Percentiles rank a stretch among this genome's conserved stretches.
Conservation (phyloP, 2,113 vertebrate species). For the Stegastes partitus region DNA sequence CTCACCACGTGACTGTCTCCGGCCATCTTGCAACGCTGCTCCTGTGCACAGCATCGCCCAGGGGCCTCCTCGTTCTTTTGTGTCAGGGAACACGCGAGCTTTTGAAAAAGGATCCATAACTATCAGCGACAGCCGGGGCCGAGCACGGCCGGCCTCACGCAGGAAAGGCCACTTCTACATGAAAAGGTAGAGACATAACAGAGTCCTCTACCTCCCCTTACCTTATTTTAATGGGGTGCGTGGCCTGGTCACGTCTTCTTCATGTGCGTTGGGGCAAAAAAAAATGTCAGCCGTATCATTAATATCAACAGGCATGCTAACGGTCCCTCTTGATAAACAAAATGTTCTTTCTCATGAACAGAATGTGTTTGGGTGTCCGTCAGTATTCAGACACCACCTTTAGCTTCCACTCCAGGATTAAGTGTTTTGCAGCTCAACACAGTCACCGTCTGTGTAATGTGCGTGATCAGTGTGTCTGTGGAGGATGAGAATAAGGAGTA, state of each 20-base stretch:
- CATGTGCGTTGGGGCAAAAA: slow-evolving; percentile 48
- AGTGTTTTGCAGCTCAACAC: slow-evolving; percentile 76
- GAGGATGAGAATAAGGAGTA: slow-evolving; percentile 81
- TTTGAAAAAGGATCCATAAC: slow-evolving; percentile 79
- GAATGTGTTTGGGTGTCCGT: slow-evolving; percentile 80
- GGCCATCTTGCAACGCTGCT: slow-evolving; percentile 61
- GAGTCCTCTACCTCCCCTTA: slow-evolving; percentile 59
- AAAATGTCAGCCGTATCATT: slow-evolving; percentile 64
- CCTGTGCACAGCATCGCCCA: slow-evolving; percentile 63
- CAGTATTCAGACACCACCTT: slow-evolving; percentile 73
- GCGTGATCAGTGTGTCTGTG: slow-evolving; percentile 78
- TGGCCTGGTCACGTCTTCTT: slow-evolving; percentile 57
- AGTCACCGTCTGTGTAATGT: slow-evolving; percentile 79
- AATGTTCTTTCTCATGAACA: slow-evolving; percentile 73
- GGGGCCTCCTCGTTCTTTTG: slow-evolving; percentile 73
- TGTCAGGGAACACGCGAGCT: slow-evolving; percentile 72
- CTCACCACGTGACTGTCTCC: slow-evolving; percentile 61
- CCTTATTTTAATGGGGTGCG: slow-evolving; percentile 51
- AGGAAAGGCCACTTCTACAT: slow-evolving; percentile 78
- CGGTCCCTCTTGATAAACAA: slow-evolving; percentile 65
- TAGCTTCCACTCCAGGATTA: slow-evolving; percentile 74
- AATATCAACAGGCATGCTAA: slow-evolving; percentile 60
- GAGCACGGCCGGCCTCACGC: slow-evolving; percentile 53
- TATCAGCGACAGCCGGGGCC: slow-evolving; percentile 77
- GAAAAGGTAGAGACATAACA: slow-evolving; percentile 71